phyloP scores from a whole-genome alignment of 1,140 invertebrate species.

The Ceratitis capitata region DNA sequence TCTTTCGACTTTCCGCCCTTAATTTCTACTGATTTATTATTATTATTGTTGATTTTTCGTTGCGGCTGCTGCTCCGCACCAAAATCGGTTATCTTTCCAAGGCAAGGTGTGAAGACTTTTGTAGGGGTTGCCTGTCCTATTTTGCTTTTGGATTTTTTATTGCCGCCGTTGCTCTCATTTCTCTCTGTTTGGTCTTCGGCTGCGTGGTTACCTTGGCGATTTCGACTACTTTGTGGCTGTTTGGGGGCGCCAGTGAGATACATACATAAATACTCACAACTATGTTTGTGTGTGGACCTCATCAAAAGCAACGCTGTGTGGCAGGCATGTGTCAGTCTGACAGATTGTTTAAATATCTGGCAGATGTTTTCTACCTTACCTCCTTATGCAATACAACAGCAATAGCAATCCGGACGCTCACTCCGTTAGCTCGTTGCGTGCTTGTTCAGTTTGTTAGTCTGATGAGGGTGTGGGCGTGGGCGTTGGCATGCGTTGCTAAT shows the following conservation, averaged over 20 bases:
- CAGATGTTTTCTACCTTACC: neutral
- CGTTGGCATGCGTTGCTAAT: slow-evolving; percentile 21
- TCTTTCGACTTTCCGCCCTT: slow-evolving; percentile 13
- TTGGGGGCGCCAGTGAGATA: too few species aligned
- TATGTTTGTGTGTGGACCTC: neutral
- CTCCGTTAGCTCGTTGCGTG: neutral
- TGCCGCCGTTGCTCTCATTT: neutral
- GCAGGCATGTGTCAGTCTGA: slow-evolving; percentile 31
- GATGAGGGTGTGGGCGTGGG: slow-evolving; percentile 21
- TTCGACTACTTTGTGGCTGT: neutral
- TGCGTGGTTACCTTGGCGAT: slow-evolving; percentile 19
- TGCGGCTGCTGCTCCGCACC: neutral
- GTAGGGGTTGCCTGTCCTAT: slow-evolving; percentile 24
- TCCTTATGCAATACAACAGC: neutral
- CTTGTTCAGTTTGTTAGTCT: neutral
- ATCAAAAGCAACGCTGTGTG: slow-evolving; percentile 1
- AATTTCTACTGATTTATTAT: slow-evolving; percentile 36
- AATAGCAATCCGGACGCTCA: neutral
- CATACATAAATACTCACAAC: too few species aligned
- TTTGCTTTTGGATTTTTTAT: neutral
- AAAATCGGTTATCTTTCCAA: slow-evolving; percentile 3
- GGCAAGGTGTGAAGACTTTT: slow-evolving; percentile 27
- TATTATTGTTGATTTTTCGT: slow-evolving; percentile 7
- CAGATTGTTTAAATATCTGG: slow-evolving; percentile 28
- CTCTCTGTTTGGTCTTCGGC: neutral